Conservation (phyloP, 2,797 vertebrate genomes). For the Alcedo quadribrachys region DNA sequence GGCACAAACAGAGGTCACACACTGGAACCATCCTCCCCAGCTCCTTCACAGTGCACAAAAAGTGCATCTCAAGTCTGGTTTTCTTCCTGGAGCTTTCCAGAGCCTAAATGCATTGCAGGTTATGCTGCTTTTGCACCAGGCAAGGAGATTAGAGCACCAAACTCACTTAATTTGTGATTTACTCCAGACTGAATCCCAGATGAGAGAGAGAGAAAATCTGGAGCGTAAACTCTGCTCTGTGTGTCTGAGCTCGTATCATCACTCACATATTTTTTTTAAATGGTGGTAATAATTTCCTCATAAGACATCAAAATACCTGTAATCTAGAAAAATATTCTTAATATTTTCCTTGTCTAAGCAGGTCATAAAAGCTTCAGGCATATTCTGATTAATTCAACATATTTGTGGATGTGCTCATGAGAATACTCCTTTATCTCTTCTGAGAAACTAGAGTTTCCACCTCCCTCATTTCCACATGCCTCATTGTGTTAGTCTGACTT, state of each 20-base stretch:
- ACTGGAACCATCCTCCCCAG: not conserved
- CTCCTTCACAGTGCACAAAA: not conserved
- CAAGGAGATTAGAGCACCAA: not conserved
- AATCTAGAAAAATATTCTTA: constrained; percentile 41
- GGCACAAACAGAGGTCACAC: not conserved
- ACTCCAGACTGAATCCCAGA: not conserved
- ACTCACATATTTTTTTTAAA: not conserved
- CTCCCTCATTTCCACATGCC: not conserved
- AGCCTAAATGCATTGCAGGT: not conserved
- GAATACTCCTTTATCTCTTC: not conserved
- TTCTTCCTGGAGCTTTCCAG: not conserved
- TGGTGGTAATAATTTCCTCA: not conserved
- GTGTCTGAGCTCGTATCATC: not conserved
- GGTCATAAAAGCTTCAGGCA: constrained; percentile 37
- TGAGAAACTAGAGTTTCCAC: not conserved
- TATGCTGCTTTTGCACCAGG: not conserved
- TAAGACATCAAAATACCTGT: constrained; percentile 20
- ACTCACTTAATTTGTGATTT: not conserved
- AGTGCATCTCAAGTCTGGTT: not conserved
- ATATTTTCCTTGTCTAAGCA: constrained; percentile 5
- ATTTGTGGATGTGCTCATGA: not conserved
- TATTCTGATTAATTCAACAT: not conserved
- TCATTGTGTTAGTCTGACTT: not conserved
- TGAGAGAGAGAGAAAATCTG: not conserved
- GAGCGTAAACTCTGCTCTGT: not conserved